Percentiles rank a stretch among this genome's conserved stretches.
These are phyloP conservation scores for Corythornis vintsioides DNA, from an alignment of 2,113 vertebrate genomes.

Conservation along the genomic window DNA sequence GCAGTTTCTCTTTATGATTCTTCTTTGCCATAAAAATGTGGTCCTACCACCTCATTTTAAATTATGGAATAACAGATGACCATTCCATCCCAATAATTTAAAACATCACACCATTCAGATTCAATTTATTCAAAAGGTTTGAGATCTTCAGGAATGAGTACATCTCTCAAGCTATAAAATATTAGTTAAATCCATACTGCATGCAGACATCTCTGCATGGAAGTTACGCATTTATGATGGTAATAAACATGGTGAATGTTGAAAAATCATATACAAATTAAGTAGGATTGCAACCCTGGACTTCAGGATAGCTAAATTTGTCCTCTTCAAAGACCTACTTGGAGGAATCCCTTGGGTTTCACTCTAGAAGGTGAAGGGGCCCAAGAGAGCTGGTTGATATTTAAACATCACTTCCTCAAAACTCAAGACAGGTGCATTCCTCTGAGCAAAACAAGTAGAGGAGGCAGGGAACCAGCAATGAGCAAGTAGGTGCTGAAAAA, in stretches of 20 bases:
- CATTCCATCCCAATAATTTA: background rate
- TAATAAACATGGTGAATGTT: background rate
- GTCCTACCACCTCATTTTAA: rapidly evolving
- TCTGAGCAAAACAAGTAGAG: too few species aligned
- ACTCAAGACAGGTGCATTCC: too few species aligned
- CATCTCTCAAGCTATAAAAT: background rate
- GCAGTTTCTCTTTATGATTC: background rate
- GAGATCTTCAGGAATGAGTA: background rate
- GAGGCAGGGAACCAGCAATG: too few species aligned
- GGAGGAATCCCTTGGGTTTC: too few species aligned
- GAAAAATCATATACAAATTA: background rate
- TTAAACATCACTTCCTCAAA: too few species aligned
- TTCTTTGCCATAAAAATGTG: background rate
- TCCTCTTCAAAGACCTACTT: too few species aligned
- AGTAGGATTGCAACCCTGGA: too few species aligned
- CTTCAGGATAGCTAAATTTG: too few species aligned
- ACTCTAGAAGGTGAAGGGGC: too few species aligned
- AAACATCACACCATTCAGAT: background rate
- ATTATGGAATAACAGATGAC: background rate
- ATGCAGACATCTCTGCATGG: background rate
- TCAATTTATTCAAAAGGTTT: background rate
- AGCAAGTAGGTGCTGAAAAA: too few species aligned
- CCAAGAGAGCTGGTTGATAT: too few species aligned
- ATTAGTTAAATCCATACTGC: background rate
- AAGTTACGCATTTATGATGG: background rate